phyloP scores from a whole-genome alignment of 2,797 vertebrate genomes.

The Glossophaga mutica region DNA sequence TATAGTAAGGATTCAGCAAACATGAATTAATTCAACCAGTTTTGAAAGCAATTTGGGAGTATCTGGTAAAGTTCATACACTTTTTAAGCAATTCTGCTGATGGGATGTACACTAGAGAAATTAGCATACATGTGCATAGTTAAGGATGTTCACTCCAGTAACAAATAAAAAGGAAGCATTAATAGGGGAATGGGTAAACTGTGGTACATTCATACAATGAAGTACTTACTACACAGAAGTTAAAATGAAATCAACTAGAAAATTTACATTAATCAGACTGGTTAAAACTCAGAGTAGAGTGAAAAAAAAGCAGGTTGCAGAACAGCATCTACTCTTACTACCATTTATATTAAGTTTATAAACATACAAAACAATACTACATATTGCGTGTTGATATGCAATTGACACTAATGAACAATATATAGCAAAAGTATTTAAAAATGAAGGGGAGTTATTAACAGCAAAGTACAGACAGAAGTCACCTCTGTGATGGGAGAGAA shows the following conservation, averaged over 20 bases:
- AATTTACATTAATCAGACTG: neutral
- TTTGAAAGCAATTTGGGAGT: neutral
- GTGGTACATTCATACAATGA: neutral
- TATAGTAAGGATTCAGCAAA: constrained; percentile 14
- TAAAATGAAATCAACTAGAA: neutral
- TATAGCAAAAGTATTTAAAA: neutral
- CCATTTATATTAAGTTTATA: neutral
- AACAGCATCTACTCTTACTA: neutral
- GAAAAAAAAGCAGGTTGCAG: neutral
- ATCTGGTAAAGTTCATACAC: neutral
- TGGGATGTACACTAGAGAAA: neutral
- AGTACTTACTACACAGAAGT: neutral
- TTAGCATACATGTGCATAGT: neutral
- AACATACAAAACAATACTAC: neutral
- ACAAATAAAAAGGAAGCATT: neutral
- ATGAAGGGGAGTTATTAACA: neutral
- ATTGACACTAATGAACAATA: neutral
- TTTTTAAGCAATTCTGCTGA: neutral
- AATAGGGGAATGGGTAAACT: neutral
- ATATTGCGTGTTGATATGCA: neutral
- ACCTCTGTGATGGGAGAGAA: neutral
- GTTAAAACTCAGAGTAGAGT: neutral
- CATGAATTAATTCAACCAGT: neutral
- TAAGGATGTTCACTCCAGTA: neutral
- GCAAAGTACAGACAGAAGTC: neutral